These are phyloP conservation scores for Anarsia innoxiella DNA, from an alignment of 2,888 invertebrate species.

Conservation along the genomic window DNA sequence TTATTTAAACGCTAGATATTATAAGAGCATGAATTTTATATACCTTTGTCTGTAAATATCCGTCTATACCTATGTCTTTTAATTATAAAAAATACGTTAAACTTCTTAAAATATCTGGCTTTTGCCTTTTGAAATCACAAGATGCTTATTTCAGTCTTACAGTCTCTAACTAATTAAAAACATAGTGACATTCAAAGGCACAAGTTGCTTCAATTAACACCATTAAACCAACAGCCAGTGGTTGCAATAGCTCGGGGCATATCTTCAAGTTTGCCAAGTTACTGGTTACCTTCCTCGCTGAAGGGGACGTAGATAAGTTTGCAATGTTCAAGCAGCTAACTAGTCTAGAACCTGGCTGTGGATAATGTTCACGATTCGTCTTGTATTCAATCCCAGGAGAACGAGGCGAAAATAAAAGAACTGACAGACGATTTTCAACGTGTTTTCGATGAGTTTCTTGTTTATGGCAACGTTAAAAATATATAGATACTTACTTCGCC, in stretches of 20 bases:
- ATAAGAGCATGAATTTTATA: too few species aligned
- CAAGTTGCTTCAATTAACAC: conserved; percentile 1
- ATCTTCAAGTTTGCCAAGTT: conserved; percentile 9
- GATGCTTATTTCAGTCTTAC: too few species aligned
- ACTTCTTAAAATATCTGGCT: too few species aligned
- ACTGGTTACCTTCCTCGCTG: conserved; percentile 38
- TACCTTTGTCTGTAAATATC: too few species aligned
- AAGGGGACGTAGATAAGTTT: conserved; percentile 48
- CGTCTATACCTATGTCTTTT: too few species aligned
- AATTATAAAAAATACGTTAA: too few species aligned
- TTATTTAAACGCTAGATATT: too few species aligned
- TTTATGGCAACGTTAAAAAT: too few species aligned
- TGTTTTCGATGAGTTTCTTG: too few species aligned
- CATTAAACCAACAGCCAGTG: not conserved
- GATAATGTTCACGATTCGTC: conserved; percentile 54
- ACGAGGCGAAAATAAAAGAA: conserved; percentile 30
- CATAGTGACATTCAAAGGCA: not conserved
- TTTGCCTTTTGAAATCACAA: too few species aligned
- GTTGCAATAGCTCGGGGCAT: not conserved
- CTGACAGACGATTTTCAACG: too few species aligned
- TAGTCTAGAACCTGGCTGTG: conserved; percentile 43
- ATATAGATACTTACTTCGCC: too few species aligned
- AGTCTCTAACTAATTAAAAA: not conserved
- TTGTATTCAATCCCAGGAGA: conserved; percentile 40
- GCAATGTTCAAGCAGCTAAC: conserved; percentile 42